A percentile compares a stretch with the other conserved stretches of the same genome.
These are phyloP conservation scores for Bombus breviceps DNA, from an alignment of 1,140 invertebrate species.

Conservation along the genomic window DNA sequence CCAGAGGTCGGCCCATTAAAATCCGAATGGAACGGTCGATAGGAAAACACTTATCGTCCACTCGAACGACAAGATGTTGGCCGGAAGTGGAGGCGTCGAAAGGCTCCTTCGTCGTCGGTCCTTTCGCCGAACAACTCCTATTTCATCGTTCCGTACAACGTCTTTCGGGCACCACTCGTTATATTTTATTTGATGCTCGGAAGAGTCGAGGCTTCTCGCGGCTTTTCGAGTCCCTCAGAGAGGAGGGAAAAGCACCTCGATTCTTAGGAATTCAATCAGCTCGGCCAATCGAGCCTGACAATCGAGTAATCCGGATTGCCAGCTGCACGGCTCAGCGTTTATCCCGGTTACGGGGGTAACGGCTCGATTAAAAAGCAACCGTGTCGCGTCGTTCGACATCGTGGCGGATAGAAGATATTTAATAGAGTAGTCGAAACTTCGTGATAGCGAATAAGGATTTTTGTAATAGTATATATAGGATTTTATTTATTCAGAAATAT, in stretches of 20 bases:
- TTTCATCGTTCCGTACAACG: background rate
- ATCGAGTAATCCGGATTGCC: conserved; percentile 60
- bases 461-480: too few relatives aligned
- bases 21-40: conserved; percentile 40
- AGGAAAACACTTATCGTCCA: conserved; percentile 46
- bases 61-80: conserved; percentile 34
- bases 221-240: conserved; percentile 23
- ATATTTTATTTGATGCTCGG: conserved; percentile 64
- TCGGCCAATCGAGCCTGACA: conserved; percentile 65
- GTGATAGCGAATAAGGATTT: background rate
- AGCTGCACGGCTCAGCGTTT: conserved; percentile 50
- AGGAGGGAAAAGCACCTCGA: conserved; percentile 16
- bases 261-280: conserved; percentile 68
- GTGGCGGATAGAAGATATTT: background rate
- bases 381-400: background rate
- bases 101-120: background rate
- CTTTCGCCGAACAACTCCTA: background rate
- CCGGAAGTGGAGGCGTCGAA: background rate
- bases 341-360: background rate
- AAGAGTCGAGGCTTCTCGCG: background rate
- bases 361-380: conserved; percentile 16
- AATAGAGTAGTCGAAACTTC: background rate
- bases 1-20: conserved; percentile 22
- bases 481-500: too few relatives aligned
- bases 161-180: conserved; percentile 46